Conservation (phyloP, 1,140 invertebrate genomes). For the Teleopsis dalmanni region DNA sequence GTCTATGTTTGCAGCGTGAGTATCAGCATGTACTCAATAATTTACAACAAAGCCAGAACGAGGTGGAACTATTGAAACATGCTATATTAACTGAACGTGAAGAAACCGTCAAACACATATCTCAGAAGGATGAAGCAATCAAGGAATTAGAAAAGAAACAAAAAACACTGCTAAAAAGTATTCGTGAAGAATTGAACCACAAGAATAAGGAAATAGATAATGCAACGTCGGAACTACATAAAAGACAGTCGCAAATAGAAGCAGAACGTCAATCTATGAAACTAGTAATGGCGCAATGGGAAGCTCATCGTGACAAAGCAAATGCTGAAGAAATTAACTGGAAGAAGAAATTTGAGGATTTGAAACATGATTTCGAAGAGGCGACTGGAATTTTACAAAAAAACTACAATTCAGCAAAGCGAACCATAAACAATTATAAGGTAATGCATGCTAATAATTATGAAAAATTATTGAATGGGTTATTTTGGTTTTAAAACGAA, state of each 20-base stretch:
- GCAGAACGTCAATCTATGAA: constrained; percentile 39
- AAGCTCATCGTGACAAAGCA: constrained; percentile 24
- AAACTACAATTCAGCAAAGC: constrained; percentile 52
- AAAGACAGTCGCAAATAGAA: constrained; percentile 32
- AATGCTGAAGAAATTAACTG: constrained; percentile 29
- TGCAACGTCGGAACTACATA: constrained; percentile 23
- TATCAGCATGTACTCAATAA: constrained; percentile 46
- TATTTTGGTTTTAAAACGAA: too few relatives aligned
- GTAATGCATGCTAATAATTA: too few relatives aligned
- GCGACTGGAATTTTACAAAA: constrained; percentile 43
- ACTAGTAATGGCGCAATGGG: constrained; percentile 37
- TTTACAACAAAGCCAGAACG: constrained; percentile 39
- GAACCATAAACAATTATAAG: constrained; percentile 52
- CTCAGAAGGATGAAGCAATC: constrained; percentile 34
- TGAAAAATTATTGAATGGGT: too few relatives aligned
- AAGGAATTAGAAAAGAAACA: constrained; percentile 20
- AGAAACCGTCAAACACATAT: constrained; percentile 48
- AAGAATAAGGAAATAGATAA: constrained; percentile 26
- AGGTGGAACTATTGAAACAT: constrained; percentile 50
- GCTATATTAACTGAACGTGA: constrained; percentile 50
- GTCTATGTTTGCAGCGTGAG: constrained; percentile 46
- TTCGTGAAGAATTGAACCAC: constrained; percentile 23
- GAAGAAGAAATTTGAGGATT: constrained; percentile 23
- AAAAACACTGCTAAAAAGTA: constrained; percentile 24
- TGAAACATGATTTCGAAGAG: constrained; percentile 22